These are phyloP conservation scores for Parazoanthus darwini DNA, from an alignment of 92 coral and sea anemone species.

Conservation along the genomic window DNA sequence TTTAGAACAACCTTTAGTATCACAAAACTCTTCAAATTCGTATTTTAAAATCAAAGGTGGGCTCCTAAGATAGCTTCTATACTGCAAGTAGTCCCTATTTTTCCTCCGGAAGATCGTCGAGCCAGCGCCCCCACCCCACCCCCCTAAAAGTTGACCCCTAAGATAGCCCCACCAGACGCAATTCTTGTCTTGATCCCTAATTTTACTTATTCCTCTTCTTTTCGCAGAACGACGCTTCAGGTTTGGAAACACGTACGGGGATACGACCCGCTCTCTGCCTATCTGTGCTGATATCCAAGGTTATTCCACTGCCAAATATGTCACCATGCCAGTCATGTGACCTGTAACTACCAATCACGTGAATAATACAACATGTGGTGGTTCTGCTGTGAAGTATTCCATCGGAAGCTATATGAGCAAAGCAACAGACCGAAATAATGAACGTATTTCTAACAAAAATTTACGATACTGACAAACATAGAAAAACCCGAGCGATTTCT, in stretches of 20 bases:
- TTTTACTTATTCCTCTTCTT: not conserved
- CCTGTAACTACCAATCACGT: not conserved
- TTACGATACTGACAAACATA: too few species aligned
- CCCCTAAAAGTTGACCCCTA: too few species aligned
- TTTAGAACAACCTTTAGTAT: too few species aligned
- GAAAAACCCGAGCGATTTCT: too few species aligned
- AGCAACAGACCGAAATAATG: not conserved
- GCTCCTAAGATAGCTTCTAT: too few species aligned
- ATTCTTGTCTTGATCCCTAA: not conserved
- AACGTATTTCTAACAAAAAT: too few species aligned
- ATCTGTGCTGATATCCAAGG: constrained; percentile 86
- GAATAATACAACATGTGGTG: not conserved
- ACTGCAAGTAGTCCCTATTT: too few species aligned
- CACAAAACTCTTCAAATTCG: too few species aligned
- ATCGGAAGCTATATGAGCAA: not conserved
- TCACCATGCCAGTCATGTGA: constrained; percentile 92
- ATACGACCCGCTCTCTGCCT: constrained; percentile 89
- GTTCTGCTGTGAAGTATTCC: not conserved
- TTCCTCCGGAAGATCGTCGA: too few species aligned
- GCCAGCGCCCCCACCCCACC: too few species aligned
- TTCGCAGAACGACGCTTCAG: constrained; percentile 85
- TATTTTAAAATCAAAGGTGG: too few species aligned
- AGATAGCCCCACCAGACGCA: too few species aligned
- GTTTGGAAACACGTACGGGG: constrained; percentile 96
- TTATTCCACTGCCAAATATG: constrained; percentile 78